Evolutionary conservation across 2,797 vertebrate species (phyloP), one percentile per base, ranked within the genome.

Genomic region (Ficedula albicollis): DNA sequence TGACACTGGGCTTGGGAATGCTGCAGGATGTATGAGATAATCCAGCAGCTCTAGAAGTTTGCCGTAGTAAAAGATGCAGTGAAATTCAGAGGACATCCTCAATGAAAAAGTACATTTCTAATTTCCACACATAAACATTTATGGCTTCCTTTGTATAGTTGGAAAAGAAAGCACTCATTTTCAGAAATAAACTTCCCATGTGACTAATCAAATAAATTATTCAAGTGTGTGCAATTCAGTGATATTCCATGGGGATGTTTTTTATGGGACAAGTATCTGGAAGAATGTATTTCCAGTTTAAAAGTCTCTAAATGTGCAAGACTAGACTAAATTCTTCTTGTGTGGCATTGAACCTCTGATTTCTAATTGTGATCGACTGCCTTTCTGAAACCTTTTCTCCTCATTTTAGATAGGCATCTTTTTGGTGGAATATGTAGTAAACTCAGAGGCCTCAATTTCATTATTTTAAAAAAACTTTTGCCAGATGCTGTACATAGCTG

Each of bases 161-260:
- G 41, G 46, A 79, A 86, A 95, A 73, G 32, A 73, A 90, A 78
- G 9, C 30, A 88, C 10, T 76, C 2, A 17, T 60, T 87, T 96
- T 64, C 36, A 60, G 52, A 87, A 89, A 90, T 60, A 38, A 67
- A 51, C 8, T 51, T 87, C 23, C 52, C 49, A 27, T 60, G 32
- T 82, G 55, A 83, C 15, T 89, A 87, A 89, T 85, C 69, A 68
- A 80, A 93, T 60, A 84, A 67, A 89, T 83, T 83, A 85, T 58
- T 87, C 63, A 89, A 39, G 26, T 74, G 23, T 75, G 58, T 74
- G 34, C 22, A 66, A 66, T 43, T 73, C 2, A 0, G 20, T 59
- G 44, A 62, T 41, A 26, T 68, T 87, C 54, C 68, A 68, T 14
- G 14, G 68, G 34, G 44, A 64, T 77, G 15, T 27, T 54, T 84